phyloP scores from a whole-genome alignment of 2,113 vertebrate genomes.

The Dipodomys stephensi region DNA sequence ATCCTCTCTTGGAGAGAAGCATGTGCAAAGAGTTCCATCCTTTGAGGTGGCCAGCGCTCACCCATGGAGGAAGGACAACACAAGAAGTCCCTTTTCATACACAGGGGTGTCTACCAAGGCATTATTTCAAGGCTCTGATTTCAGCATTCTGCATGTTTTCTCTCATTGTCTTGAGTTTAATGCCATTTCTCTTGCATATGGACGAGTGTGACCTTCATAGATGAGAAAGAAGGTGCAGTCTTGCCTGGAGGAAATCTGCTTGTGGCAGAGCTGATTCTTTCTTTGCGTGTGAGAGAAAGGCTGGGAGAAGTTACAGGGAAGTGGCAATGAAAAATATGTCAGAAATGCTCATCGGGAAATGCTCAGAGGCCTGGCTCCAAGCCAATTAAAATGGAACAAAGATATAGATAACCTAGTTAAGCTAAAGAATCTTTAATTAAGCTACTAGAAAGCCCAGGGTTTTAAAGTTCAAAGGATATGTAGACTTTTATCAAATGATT shows the following conservation, averaged over 20 bases:
- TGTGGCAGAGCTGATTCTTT: background rate
- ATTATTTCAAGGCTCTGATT: background rate
- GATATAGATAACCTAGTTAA: slow-evolving; percentile 61
- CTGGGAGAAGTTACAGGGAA: background rate
- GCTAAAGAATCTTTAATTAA: slow-evolving; percentile 74
- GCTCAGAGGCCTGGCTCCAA: slow-evolving; percentile 42
- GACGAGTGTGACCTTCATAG: background rate
- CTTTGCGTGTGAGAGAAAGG: background rate
- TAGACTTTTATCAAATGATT: slow-evolving; percentile 69
- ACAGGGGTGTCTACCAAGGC: background rate
- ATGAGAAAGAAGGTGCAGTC: background rate
- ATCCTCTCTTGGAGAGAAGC: background rate
- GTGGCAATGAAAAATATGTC: slow-evolving; percentile 8
- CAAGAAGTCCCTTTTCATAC: background rate
- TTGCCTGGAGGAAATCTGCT: background rate
- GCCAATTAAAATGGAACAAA: slow-evolving; percentile 63
- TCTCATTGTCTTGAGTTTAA: background rate
- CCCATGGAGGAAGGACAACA: background rate
- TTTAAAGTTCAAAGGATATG: slow-evolving; percentile 76
- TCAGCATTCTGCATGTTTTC: background rate
- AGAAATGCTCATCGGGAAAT: slow-evolving; percentile 42
- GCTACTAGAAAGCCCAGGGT: slow-evolving; percentile 64
- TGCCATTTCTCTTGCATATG: background rate
- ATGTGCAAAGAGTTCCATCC: background rate
- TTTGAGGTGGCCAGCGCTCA: background rate